Percentiles rank a stretch among this genome's conserved stretches.
Evolutionary conservation across 2,113 vertebrate genomes (phyloP).

Genomic region (Poecilia latipinna): DNA sequence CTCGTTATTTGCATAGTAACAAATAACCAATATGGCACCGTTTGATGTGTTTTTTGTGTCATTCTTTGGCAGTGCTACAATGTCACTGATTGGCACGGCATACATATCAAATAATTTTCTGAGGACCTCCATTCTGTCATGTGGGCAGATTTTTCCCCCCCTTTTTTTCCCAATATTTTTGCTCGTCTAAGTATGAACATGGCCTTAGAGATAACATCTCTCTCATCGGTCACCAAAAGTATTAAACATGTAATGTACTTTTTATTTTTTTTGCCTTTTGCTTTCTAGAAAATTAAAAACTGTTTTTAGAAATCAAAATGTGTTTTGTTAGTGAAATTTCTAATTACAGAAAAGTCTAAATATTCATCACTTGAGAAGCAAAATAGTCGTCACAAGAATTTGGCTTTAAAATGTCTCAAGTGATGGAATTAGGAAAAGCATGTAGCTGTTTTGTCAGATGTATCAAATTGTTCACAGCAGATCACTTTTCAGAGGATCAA

Average conservation of each 20-base stretch:
- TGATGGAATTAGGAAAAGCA: neutral
- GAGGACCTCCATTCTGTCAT: no score
- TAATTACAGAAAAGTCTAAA: neutral
- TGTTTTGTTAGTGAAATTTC: neutral
- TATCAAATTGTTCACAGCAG: slow-evolving; percentile 26
- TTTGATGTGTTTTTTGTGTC: no score
- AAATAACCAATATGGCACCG: no score
- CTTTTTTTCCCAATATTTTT: no score
- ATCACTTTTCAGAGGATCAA: neutral
- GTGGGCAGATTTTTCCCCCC: no score
- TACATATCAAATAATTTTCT: no score
- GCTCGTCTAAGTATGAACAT: no score
- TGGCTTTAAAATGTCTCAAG: neutral
- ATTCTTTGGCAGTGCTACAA: no score
- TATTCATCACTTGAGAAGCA: neutral
- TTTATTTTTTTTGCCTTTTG: neutral
- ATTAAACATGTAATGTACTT: neutral
- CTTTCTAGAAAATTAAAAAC: no score
- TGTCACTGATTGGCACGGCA: no score
- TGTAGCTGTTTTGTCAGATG: neutral
- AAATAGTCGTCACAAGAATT: neutral
- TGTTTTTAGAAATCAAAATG: neutral
- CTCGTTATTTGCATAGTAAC: no score
- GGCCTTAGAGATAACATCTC: no score
- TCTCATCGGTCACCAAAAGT: neutral